Percentiles rank a stretch among this genome's conserved stretches.
Evolutionary conservation across 2,797 vertebrate species (phyloP).

Genomic region (Lemur catta): DNA sequence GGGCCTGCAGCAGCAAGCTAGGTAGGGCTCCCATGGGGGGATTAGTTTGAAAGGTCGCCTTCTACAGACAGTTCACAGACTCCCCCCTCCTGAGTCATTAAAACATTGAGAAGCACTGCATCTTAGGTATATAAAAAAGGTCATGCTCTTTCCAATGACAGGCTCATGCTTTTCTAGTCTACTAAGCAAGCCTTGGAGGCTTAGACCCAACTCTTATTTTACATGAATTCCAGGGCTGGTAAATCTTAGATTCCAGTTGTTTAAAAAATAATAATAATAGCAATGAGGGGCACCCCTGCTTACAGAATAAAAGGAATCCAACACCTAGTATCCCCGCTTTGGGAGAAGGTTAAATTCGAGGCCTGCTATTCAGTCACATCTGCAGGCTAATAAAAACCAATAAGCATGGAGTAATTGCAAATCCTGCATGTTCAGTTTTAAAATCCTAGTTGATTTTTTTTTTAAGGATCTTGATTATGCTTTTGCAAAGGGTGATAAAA

Average conservation of each 20-base stretch:
- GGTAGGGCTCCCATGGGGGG: background rate
- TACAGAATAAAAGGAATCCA: background rate
- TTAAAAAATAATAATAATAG: background rate
- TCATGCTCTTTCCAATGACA: constrained; percentile 20
- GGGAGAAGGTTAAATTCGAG: background rate
- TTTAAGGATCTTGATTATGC: background rate
- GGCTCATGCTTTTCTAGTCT: constrained; percentile 20
- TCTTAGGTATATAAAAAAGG: constrained; percentile 38
- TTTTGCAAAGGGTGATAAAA: constrained; percentile 29
- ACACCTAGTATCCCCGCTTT: background rate
- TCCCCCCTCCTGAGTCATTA: background rate
- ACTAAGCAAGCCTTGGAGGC: background rate
- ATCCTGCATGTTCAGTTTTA: background rate
- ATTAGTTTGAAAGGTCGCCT: constrained; percentile 65
- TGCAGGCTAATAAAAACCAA: constrained; percentile 38
- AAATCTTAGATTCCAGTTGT: background rate
- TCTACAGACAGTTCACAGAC: background rate
- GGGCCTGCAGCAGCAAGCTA: background rate
- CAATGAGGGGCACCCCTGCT: background rate
- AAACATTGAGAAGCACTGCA: background rate
- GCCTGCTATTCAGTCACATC: background rate
- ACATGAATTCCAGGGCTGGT: background rate
- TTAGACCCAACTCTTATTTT: background rate
- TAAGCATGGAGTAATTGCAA: background rate
- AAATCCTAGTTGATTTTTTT: constrained; percentile 22